Evolutionary conservation across 2,113 vertebrate species (phyloP), one percentile per base, ranked within the genome.

Genomic region (Dasyornis broadbenti): DNA sequence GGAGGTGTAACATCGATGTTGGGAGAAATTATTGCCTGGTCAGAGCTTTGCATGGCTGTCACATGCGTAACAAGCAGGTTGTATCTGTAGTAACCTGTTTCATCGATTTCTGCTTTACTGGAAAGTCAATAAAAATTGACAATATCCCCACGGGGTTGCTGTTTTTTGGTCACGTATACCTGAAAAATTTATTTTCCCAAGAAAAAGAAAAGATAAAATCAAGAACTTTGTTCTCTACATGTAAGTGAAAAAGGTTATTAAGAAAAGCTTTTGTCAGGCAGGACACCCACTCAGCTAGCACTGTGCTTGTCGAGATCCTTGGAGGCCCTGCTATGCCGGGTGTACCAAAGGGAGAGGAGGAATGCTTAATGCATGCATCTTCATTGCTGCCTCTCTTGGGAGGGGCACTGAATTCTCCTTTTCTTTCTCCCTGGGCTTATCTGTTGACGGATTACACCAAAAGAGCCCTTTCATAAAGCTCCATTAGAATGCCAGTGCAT

Each of bases 401-500:
- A 91, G 18, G 80, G 47, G 64, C 0, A 0, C 79, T 82, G 70
- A 64, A 47, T 88, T 89, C 80, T 90, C 47, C 53, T 82, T 39
- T 37, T 86, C 57, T 72, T 94, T 92, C 76, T 93, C 64, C 57
- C 37, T 5, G 2, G 60, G 40, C 26, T 90, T 92, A 88, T 91
- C 82, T 86, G 56, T 70, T 92, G 88, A 75, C 0, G 3, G 49
- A 90, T 92, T 86, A 86, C 69, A 79, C 40, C 47, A 82, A 77
- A 77, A 63, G 71, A 88, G 31, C 71, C 23, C 64, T 95, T 93
- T 83, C 77, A 57, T 57, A 92, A 92, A 86, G 71, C 85, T 95
- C 66, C 49, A 91, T 92, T 96, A 96, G 84, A 90, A 95, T 94
- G 91, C 86, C 66, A 87, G 45, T 65, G 79, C 82, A 82, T 92